Percentiles rank a stretch among this genome's conserved stretches.
phyloP scores from a whole-genome alignment of 2,888 invertebrate species.

The Lasioglossum figueresi region DNA sequence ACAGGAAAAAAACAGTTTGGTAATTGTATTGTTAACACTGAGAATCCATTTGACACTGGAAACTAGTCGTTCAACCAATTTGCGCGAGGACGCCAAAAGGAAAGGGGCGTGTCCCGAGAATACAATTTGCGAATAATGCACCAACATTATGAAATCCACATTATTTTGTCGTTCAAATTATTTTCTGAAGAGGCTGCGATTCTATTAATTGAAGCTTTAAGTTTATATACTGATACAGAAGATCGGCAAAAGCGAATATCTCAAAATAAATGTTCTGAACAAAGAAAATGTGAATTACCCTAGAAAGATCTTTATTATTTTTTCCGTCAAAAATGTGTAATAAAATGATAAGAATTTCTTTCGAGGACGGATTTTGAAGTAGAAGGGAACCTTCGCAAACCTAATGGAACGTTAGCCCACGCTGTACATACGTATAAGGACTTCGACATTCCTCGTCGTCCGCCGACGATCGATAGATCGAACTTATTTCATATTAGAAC shows the following conservation, averaged over 20 bases:
- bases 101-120: conserved; percentile 11
- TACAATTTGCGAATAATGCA: background rate
- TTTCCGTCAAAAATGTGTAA: background rate
- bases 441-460: conserved; percentile 17
- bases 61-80: background rate
- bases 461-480: conserved; percentile 51
- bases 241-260: too few species aligned
- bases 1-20: background rate
- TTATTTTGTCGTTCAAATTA: background rate
- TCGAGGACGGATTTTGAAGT: background rate
- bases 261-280: background rate
- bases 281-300: background rate
- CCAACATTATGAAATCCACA: background rate
- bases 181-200: background rate
- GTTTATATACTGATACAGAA: background rate
- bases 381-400: background rate
- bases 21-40: background rate
- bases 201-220: background rate
- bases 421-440: background rate
- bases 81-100: too few species aligned
- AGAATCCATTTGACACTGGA: background rate
- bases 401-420: background rate
- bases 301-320: background rate
- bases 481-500: conserved; percentile 37
- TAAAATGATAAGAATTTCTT: background rate